phyloP scores from a whole-genome alignment of 2,888 invertebrate species.

The Philonicus albiceps region DNA sequence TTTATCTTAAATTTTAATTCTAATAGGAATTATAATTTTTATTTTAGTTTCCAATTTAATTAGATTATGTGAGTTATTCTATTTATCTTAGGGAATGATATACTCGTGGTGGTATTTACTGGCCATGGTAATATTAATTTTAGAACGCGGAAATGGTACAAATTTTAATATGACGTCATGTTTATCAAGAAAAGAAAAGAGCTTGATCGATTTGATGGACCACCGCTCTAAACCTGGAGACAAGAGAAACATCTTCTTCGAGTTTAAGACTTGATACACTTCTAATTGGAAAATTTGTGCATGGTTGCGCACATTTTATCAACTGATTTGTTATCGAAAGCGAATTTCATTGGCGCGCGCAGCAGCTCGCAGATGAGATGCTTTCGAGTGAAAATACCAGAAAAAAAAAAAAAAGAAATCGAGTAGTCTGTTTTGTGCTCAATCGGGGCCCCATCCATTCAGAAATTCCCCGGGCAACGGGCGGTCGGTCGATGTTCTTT shows the following conservation, averaged over 20 bases:
- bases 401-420: neutral
- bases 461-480: slow-evolving; percentile 1
- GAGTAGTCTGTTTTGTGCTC: neutral
- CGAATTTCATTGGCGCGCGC: neutral
- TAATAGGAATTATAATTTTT: too few species aligned
- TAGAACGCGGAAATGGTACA: too few species aligned
- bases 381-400: neutral
- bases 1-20: too few species aligned
- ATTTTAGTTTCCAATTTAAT: too few species aligned
- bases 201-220: too few species aligned
- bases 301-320: neutral
- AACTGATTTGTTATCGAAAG: neutral
- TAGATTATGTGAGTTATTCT: too few species aligned
- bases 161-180: too few species aligned
- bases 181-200: too few species aligned
- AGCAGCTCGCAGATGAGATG: neutral
- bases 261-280: neutral
- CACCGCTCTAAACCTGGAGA: neutral
- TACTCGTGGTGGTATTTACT: too few species aligned
- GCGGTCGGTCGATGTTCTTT: neutral
- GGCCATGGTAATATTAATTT: too few species aligned
- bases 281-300: neutral
- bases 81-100: too few species aligned
- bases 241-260: neutral
- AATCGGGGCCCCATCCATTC: neutral